These are phyloP conservation scores for Drosophila leontia DNA, from an alignment of 1,140 invertebrate genomes.

Conservation along the genomic window DNA sequence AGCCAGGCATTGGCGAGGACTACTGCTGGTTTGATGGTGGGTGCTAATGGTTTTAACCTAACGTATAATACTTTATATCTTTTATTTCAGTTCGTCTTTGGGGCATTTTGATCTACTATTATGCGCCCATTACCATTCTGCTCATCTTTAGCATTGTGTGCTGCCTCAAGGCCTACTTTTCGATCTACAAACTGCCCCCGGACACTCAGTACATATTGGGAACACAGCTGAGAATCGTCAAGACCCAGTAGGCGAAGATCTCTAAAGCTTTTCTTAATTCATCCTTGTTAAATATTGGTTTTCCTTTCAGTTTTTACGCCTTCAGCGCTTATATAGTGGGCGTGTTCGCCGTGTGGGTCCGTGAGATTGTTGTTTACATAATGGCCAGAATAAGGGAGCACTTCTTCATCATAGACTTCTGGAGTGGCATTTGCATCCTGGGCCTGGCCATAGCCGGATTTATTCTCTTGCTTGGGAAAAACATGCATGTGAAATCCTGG, in stretches of 20 bases:
- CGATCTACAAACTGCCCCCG: slow-evolving; percentile 56
- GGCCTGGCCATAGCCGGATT: slow-evolving; percentile 70
- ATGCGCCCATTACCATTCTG: slow-evolving; percentile 63
- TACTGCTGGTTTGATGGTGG: slow-evolving; percentile 88
- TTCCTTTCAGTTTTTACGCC: slow-evolving; percentile 60
- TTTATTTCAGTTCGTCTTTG: slow-evolving; percentile 67
- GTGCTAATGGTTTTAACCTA: background rate
- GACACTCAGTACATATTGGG: slow-evolving; percentile 70
- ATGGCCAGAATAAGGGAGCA: slow-evolving; percentile 66
- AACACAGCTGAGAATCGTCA: slow-evolving; percentile 63
- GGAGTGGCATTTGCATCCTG: slow-evolving; percentile 76
- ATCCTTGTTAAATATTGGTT: background rate
- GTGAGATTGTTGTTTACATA: slow-evolving; percentile 75
- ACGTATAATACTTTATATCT: background rate
- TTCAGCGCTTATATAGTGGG: slow-evolving; percentile 70
- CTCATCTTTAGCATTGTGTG: slow-evolving; percentile 64
- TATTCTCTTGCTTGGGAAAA: slow-evolving; percentile 67
- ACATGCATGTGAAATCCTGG: slow-evolving; percentile 70
- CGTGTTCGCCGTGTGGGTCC: slow-evolving; percentile 70
- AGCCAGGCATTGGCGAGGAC: slow-evolving; percentile 86
- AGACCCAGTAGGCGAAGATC: slow-evolving; percentile 61
- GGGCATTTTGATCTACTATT: slow-evolving; percentile 79
- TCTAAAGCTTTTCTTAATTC: background rate
- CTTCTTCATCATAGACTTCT: slow-evolving; percentile 81
- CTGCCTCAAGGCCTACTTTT: slow-evolving; percentile 66